Conservation (phyloP, 2,113 vertebrate genomes). For the Hippocampus zosterae region DNA sequence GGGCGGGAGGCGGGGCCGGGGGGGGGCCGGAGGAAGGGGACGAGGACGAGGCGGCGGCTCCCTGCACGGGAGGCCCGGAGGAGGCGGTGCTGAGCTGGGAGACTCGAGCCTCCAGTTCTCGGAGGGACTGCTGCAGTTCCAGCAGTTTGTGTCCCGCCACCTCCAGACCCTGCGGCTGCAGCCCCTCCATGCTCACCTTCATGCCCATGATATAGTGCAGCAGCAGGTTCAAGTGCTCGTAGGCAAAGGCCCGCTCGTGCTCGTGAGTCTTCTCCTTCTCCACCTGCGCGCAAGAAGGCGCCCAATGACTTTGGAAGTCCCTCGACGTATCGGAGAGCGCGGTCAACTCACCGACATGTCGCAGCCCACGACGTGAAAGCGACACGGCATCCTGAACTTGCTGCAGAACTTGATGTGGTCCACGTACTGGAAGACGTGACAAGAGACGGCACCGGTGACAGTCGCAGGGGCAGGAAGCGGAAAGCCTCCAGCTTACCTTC, state of each 20-base stretch:
- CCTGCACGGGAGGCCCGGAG: conserved; percentile 69
- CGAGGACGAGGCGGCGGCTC: conserved; percentile 50
- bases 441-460: neutral
- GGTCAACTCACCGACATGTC: conserved; percentile 70
- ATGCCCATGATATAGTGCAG: conserved; percentile 79
- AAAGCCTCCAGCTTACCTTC: conserved; percentile 68
- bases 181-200: conserved; percentile 74
- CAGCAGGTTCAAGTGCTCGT: conserved; percentile 84
- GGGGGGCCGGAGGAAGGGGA: conserved; percentile 53
- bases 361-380: conserved; percentile 74
- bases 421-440: conserved; percentile 56
- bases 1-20: conserved; percentile 49
- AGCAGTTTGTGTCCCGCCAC: conserved; percentile 72
- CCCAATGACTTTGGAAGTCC: neutral
- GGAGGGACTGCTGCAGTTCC: conserved; percentile 69
- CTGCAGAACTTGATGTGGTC: conserved; percentile 75
- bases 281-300: conserved; percentile 65
- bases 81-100: conserved; percentile 60
- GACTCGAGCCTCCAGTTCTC: conserved; percentile 70
- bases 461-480: neutral
- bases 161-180: conserved; percentile 74
- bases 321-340: neutral
- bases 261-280: conserved; percentile 80
- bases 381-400: conserved; percentile 71
- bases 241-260: conserved; percentile 78